Base-by-base conservation (phyloP, 2,888 invertebrate species). In the Eupithecia vulgata region DNA sequence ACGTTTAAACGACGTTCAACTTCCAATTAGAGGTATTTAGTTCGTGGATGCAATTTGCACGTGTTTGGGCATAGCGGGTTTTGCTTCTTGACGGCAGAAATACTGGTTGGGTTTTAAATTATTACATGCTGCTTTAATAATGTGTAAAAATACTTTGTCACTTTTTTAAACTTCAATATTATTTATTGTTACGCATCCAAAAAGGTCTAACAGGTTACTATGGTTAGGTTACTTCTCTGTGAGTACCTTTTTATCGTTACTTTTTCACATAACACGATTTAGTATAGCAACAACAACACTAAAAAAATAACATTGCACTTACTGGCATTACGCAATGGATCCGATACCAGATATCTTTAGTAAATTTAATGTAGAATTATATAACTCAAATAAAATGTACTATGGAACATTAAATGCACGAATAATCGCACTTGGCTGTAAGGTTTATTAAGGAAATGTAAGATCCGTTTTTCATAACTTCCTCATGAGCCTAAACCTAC, bases 1-100 rank as follows among this genome's bases (percentile, higher is more conserved):
- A 66, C 45, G 68, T 70, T 66, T 70, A 72, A 67, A 52, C 42
- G 64, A 68, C 72, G 70, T 59, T 67, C 70, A 61, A 71, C 45
- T 42, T 68, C 70, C 74, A 74, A 78, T 78, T 76, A 78, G 73
- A 57, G 68, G 72, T 75, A 67, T 73, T 77, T 72, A 75, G 71
- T 67, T 69, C 48, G 59, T 37, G 70, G 45, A 64, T 67, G 74
- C 74, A 77, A 74, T 75, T 75, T 74, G 68, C 48, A 48, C 75
- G 73, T 69, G 72, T 76, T 76, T 74, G 74, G 77, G 35, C 45
- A 71, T 73, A 71, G 61, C 68, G 35, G 65, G 74, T 74, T 74
- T 66, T 72, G n/a, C 65, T 35, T 37, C 66, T 66, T 52, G 52
- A 52, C 65, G 40, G 35, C 15, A 61, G 34, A 34, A 15, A 34